Evolutionary conservation across 2,113 vertebrate species (phyloP).

Genomic region (Machaerirhynchus nigripectus): DNA sequence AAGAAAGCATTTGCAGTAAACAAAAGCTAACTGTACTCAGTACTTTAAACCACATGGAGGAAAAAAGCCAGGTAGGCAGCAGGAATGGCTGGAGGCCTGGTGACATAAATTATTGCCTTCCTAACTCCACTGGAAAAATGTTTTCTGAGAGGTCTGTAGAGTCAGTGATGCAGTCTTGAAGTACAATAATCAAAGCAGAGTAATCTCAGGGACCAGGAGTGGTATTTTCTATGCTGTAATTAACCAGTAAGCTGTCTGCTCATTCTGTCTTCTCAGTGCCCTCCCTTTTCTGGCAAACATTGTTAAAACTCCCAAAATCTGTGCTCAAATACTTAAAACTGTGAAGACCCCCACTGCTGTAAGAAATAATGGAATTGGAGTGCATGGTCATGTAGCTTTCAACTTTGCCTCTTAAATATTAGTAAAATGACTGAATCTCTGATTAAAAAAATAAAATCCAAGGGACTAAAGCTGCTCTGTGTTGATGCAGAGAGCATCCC

Average conservation of each 20-base stretch:
- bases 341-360: background rate
- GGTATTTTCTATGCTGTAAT: constrained; percentile 20
- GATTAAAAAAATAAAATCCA: constrained; percentile 3
- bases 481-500: background rate
- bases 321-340: background rate
- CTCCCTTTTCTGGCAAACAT: background rate
- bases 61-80: background rate
- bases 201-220: background rate
- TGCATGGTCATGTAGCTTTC: background rate
- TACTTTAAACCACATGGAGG: background rate
- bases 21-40: background rate
- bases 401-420: constrained; percentile 4
- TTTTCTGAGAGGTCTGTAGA: constrained; percentile 1
- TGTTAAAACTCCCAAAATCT: background rate
- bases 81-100: background rate
- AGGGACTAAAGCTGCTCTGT: background rate
- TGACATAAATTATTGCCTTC: background rate
- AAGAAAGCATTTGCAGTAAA: background rate
- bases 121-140: background rate
- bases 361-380: constrained; percentile 26
- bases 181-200: background rate
- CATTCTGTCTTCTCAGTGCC: background rate
- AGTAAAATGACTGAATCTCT: background rate
- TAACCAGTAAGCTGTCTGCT: constrained; percentile 9
- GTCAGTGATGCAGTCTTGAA: background rate